Conservation (phyloP, 2,113 vertebrate species). For the pig (Sus scrofa) region DNA sequence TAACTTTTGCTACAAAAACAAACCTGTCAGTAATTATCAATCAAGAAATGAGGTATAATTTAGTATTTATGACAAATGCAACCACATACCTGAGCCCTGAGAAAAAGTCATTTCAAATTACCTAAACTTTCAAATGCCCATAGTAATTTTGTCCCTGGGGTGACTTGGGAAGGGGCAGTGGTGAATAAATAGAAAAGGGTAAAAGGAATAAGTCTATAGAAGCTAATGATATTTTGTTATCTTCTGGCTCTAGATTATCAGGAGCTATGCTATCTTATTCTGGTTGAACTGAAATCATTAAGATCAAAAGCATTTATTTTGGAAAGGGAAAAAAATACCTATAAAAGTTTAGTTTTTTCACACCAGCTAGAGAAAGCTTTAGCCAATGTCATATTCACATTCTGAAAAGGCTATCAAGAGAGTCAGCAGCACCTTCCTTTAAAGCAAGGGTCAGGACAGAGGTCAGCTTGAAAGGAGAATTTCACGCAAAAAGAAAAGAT, state of each 20-base stretch:
- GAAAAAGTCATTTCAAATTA: background rate
- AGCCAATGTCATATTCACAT: background rate
- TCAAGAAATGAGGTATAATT: background rate
- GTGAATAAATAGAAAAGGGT: background rate
- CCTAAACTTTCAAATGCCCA: background rate
- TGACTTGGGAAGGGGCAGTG: background rate
- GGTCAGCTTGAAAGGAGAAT: background rate
- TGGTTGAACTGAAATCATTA: slow-evolving; percentile 6
- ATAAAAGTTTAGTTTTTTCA: slow-evolving; percentile 4
- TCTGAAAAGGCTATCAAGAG: background rate
- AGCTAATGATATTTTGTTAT: background rate
- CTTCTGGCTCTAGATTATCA: background rate
- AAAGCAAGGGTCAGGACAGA: background rate
- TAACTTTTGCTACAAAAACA: slow-evolving; percentile 38
- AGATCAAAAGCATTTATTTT: slow-evolving; percentile 39
- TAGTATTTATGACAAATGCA: background rate
- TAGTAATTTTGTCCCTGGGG: background rate
- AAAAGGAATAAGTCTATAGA: background rate
- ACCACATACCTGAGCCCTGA: background rate
- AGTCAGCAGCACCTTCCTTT: background rate
- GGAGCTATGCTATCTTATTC: background rate
- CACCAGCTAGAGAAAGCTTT: background rate
- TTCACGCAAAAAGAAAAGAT: background rate
- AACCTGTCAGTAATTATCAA: slow-evolving; percentile 6
- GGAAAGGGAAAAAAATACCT: background rate